Evolutionary conservation across 2,888 invertebrate genomes (phyloP).

Genomic region (Tortrix viridana): DNA sequence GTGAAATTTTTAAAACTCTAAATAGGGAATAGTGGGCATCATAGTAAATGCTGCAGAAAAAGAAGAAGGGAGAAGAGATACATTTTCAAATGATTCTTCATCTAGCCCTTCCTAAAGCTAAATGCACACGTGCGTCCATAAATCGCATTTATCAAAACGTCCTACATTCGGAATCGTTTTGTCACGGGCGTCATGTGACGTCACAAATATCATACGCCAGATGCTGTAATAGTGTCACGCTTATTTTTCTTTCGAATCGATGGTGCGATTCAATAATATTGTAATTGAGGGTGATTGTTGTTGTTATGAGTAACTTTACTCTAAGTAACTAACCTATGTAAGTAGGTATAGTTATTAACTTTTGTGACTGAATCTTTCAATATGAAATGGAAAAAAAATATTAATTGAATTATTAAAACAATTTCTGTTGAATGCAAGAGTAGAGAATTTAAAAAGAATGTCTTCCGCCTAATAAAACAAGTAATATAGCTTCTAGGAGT

Average conservation of each 20-base stretch:
- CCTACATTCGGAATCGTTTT: conserved; percentile 26
- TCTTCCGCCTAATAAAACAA: conserved; percentile 3
- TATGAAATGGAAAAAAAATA: too few relatives aligned
- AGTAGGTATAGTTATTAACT: too few relatives aligned
- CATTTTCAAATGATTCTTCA: not conserved
- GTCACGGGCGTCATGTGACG: conserved; percentile 17
- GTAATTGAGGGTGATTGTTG: conserved; percentile 16
- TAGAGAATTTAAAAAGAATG: not conserved
- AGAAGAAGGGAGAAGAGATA: too few relatives aligned
- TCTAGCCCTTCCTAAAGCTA: conserved; percentile 9
- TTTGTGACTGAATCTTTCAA: too few relatives aligned
- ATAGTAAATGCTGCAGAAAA: too few relatives aligned
- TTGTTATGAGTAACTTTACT: too few relatives aligned
- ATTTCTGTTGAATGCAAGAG: too few relatives aligned
- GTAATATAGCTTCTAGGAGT: not conserved
- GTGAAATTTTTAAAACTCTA: too few relatives aligned
- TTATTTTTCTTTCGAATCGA: conserved; percentile 8
- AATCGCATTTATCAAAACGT: conserved; percentile 34
- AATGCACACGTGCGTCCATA: conserved; percentile 32
- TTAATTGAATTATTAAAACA: too few relatives aligned
- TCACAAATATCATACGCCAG: conserved; percentile 45
- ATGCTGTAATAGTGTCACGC: conserved; percentile 51
- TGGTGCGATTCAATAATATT: too few relatives aligned
- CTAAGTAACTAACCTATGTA: too few relatives aligned
- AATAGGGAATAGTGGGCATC: too few relatives aligned